These are phyloP conservation scores for Triplophysa dalaica DNA, from an alignment of 2,113 vertebrate species.

Conservation along the genomic window DNA sequence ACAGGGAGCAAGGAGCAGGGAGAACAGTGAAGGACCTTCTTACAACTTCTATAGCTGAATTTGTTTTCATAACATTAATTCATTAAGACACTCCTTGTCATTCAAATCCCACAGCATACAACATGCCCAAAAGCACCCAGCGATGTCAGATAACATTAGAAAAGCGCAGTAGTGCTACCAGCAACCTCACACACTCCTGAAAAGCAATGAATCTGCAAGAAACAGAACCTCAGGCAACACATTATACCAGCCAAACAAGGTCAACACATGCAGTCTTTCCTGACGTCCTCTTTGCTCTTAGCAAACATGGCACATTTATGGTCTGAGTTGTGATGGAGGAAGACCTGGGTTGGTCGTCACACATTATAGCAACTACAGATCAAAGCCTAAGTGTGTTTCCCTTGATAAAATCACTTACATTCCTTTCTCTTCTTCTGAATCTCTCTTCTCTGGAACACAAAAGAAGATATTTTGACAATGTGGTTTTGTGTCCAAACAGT, in stretches of 20 bases:
- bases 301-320: background rate
- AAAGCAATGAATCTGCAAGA: conserved; percentile 14
- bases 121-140: conserved; percentile 17
- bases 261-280: conserved; percentile 15
- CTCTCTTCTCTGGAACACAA: too few relatives aligned
- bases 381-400: too few relatives aligned
- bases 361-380: background rate
- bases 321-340: background rate
- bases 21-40: conserved; percentile 16
- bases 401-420: too few relatives aligned
- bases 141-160: conserved; percentile 15
- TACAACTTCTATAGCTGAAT: conserved; percentile 3
- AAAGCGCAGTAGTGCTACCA: background rate
- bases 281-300: background rate
- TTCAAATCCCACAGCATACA: conserved; percentile 8
- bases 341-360: background rate
- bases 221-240: conserved; percentile 10
- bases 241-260: conserved; percentile 18
- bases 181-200: background rate
- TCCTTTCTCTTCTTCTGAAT: too few relatives aligned
- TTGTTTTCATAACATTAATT: conserved; percentile 18
- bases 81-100: conserved; percentile 31
- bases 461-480: too few relatives aligned
- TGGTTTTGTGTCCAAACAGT: too few relatives aligned
- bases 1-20: background rate